Base-by-base conservation (phyloP, 2,888 invertebrate species). In the Drosophila borborema region DNA sequence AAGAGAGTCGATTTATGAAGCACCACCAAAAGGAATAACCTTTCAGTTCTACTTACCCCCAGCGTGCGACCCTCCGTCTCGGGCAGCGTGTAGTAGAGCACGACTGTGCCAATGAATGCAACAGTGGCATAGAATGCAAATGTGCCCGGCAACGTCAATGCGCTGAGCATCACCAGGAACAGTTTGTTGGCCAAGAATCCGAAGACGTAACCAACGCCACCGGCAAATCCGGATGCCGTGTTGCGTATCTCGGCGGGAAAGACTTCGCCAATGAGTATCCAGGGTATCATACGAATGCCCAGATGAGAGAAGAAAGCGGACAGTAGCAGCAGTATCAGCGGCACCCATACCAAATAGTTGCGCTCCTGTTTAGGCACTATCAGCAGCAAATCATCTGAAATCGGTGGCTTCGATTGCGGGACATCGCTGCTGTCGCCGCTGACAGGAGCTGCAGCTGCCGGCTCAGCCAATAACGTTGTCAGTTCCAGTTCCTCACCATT, bases 41-140 rank as follows among this genome's bases (percentile, higher is more conserved):
- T 28, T 28, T 28, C 28, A 12, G 3, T 16, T 41, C 3, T 2
- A 81, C 92, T 90, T 85, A 92, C 92, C 18, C 81, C 88, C 48
- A 97, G 92, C 0, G 95, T 95, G 86, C 96, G 95, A 0, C 97
- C 97, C 91, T 97, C 97, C 0, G 97, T 97, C 94, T 97, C 97
- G 0, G 97, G 97, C 66, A 97, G 92, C 40, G 95, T 93, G 71
- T 95, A 95, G 90, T 95, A 96, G 40, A 97, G 93, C 10, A 95
- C 91, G 5, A 95, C 72, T n/a, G 95, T 94, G 0, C 97, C 97
- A 0, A 94, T 72, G 6, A 96, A 91, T 81, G 96, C 94, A 3
- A 96, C 93, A 4, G 93, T 77, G 0, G 95, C 95, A 90, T 96
- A 96, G 36, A 97, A 94, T 86, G 95, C 95, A 89, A 97, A 97